These are phyloP conservation scores for Neosilurus hyrtlii DNA, from an alignment of 2,797 vertebrate species.

Conservation along the genomic window DNA sequence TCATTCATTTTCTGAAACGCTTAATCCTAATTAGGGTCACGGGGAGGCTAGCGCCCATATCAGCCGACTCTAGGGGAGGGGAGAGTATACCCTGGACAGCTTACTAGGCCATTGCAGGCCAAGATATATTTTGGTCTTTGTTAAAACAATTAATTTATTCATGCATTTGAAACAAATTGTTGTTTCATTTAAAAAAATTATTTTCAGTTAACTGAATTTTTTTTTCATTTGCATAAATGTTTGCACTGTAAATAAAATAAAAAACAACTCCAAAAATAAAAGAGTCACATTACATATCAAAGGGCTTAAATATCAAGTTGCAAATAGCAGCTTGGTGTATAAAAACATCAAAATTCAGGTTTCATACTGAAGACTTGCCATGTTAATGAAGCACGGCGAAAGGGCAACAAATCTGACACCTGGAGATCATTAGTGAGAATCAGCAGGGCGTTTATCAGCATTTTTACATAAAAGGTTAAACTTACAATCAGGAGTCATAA, in stretches of 20 bases:
- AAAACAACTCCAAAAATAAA: not conserved
- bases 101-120: no score
- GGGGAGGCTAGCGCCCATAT: no score
- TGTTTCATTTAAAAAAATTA: not conserved
- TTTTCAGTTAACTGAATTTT: not conserved
- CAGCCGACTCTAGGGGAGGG: no score
- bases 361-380: slow-evolving; percentile 2
- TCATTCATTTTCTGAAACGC: no score
- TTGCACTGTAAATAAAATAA: not conserved
- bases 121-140: no score
- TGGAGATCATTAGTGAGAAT: slow-evolving; percentile 36
- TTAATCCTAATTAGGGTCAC: no score
- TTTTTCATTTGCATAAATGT: not conserved
- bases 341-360: slow-evolving; percentile 30
- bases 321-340: slow-evolving; percentile 25
- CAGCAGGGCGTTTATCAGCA: slow-evolving; percentile 19
- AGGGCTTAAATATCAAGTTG: not conserved
- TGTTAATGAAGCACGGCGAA: slow-evolving; percentile 29
- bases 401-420: slow-evolving; percentile 15
- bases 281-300: not conserved
- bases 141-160: not conserved
- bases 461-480: slow-evolving; percentile 31
- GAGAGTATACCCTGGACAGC: no score
- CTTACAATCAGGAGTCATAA: slow-evolving; percentile 12
- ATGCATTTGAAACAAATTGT: no score